phyloP scores from a whole-genome alignment of 2,113 vertebrate genomes.

The Brachionichthys hirsutus region DNA sequence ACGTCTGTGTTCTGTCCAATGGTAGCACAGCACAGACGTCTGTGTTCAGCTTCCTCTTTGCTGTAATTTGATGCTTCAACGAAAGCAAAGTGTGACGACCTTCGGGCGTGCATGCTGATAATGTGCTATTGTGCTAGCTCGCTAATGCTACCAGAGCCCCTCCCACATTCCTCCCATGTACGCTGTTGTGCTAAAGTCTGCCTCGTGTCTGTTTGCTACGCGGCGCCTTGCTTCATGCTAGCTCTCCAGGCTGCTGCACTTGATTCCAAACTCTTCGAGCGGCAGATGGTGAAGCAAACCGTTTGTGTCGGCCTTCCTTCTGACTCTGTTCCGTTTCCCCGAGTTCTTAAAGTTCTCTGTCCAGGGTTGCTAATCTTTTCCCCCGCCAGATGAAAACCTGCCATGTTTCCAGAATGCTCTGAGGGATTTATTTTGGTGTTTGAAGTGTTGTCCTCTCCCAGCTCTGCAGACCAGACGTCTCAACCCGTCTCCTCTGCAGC shows the following conservation, averaged over 20 bases:
- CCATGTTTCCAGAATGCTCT: constrained; percentile 7
- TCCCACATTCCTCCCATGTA: constrained; percentile 62
- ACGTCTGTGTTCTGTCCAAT: constrained; percentile 47
- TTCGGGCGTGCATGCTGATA: constrained; percentile 64
- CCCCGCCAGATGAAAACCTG: neutral
- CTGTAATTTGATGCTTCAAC: constrained; percentile 68
- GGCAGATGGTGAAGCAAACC: constrained; percentile 49
- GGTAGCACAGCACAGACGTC: constrained; percentile 42
- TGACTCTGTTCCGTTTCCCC: constrained; percentile 20
- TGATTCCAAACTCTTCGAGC: constrained; percentile 29
- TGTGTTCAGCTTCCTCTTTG: constrained; percentile 36
- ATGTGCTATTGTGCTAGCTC: constrained; percentile 54
- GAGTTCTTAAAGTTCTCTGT: constrained; percentile 12
- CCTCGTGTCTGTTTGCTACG: constrained; percentile 9
- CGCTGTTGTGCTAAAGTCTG: constrained; percentile 6
- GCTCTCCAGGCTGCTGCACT: constrained; percentile 25
- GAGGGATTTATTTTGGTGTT: constrained; percentile 16
- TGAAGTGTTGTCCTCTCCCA: neutral
- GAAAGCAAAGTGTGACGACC: constrained; percentile 45
- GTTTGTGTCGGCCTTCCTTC: constrained; percentile 36
- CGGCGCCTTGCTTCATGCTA: neutral
- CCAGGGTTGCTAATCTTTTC: neutral
- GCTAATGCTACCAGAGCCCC: constrained; percentile 36
- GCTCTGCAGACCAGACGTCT: constrained; percentile 7
- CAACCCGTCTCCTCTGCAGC: neutral